A percentile compares a stretch with the other conserved stretches of the same genome.
Conservation (phyloP, 1,140 invertebrate species). For the Neodiprion pinetum region DNA sequence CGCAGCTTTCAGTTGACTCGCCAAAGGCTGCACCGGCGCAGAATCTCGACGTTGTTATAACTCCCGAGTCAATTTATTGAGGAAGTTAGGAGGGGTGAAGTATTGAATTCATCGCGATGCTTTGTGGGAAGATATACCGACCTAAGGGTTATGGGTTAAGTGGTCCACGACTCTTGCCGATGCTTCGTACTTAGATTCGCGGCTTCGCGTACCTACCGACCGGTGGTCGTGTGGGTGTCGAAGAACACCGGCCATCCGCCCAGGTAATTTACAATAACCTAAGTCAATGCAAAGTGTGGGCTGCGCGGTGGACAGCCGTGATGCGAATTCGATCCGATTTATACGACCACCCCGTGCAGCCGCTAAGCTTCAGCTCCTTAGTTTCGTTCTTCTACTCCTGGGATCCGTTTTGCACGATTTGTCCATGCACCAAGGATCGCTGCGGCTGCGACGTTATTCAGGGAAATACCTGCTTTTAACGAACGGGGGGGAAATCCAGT, state of each 20-base stretch:
- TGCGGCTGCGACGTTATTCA: too few species aligned
- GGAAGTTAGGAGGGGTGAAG: slow-evolving; percentile 28
- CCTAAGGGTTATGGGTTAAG: slow-evolving; percentile 50
- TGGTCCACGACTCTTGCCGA: slow-evolving; percentile 30
- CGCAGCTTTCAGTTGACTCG: background rate
- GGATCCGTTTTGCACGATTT: too few species aligned
- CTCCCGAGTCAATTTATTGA: slow-evolving; percentile 38
- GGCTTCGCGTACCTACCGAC: background rate
- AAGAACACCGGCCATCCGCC: background rate
- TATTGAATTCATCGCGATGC: slow-evolving; percentile 45
- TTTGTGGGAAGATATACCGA: slow-evolving; percentile 52
- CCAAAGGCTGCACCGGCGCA: background rate
- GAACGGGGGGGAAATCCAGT: too few species aligned
- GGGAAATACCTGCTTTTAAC: too few species aligned
- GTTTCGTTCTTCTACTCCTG: too few species aligned
- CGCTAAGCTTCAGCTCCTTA: too few species aligned
- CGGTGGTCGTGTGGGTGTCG: background rate
- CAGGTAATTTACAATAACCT: slow-evolving; percentile 49
- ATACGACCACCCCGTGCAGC: too few species aligned
- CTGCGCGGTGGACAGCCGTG: slow-evolving; percentile 24
- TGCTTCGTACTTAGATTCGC: background rate
- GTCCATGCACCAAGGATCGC: too few species aligned
- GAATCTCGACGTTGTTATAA: background rate
- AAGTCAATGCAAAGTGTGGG: slow-evolving; percentile 48
- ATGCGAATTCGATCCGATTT: background rate